These are phyloP conservation scores for Agapornis canus DNA, from an alignment of 2,797 vertebrate genomes.

Conservation along the genomic window DNA sequence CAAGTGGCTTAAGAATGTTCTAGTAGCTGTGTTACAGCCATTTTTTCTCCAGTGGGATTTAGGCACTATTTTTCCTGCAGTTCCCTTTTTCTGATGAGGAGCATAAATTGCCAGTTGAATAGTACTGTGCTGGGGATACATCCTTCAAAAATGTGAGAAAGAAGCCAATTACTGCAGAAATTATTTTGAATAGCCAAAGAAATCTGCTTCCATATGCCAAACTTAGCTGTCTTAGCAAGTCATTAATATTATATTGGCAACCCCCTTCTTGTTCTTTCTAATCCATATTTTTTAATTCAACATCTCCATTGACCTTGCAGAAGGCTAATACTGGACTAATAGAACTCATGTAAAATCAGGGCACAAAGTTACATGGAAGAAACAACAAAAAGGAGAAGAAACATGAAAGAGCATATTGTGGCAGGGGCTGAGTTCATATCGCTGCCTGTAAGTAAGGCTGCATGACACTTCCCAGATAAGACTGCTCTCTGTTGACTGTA, in stretches of 20 bases:
- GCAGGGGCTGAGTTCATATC: neutral
- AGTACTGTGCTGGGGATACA: neutral
- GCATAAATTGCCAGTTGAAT: neutral
- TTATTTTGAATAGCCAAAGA: constrained; percentile 10
- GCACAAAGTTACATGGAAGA: neutral
- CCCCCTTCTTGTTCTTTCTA: neutral
- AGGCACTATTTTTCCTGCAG: constrained; percentile 6
- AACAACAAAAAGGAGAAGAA: neutral
- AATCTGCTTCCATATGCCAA: neutral
- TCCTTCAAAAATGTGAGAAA: constrained; percentile 12
- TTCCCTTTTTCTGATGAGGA: neutral
- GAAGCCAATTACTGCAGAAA: constrained; percentile 29
- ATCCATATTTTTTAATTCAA: neutral
- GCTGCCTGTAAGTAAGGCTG: neutral
- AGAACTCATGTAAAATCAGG: neutral
- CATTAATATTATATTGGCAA: constrained; percentile 28
- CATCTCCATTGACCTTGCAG: neutral
- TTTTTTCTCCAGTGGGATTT: neutral
- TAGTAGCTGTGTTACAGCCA: neutral
- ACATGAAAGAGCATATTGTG: neutral
- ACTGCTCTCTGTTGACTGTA: constrained; percentile 20
- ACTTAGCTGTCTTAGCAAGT: constrained; percentile 2
- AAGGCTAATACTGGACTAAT: neutral
- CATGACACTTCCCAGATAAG: constrained; percentile 36
- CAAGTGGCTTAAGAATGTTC: constrained; percentile 1